phyloP scores from a whole-genome alignment of 2,113 vertebrate genomes.

The Telmatochromis sp. region DNA sequence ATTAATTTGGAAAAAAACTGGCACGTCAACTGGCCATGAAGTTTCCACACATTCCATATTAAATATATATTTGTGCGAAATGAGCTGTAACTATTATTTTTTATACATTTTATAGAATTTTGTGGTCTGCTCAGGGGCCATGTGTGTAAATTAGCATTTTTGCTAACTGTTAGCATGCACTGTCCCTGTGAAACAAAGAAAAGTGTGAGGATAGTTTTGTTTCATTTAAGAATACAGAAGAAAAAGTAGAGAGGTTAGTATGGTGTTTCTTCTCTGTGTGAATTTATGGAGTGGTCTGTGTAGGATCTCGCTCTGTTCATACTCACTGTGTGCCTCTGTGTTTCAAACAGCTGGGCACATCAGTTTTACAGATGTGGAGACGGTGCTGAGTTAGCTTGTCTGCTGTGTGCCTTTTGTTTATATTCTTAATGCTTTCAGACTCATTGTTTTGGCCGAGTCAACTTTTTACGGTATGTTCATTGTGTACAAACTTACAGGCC shows the following conservation, averaged over 20 bases:
- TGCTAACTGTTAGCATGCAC: not conserved
- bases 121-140: not conserved
- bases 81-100: not conserved
- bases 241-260: not conserved
- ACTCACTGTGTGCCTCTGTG: not conserved
- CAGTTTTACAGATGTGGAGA: not conserved
- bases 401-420: not conserved
- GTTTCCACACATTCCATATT: not conserved
- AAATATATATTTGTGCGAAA: rapidly evolving
- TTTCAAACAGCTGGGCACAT: not conserved
- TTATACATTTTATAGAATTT: not conserved
- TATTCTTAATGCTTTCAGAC: not conserved
- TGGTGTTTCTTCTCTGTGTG: not conserved
- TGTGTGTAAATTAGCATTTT: not conserved
- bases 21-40: not conserved
- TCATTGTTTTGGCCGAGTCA: not conserved
- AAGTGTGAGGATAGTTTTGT: not conserved
- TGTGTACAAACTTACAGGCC: conserved; percentile 1
- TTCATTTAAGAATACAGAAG: not conserved
- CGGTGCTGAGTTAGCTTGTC: not conserved
- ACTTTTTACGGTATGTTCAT: conserved; percentile 9
- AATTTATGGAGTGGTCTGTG: not conserved
- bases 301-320: rapidly evolving
- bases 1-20: not conserved
- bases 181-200: not conserved